Percentiles rank a stretch among this genome's conserved stretches.
phyloP scores from a whole-genome alignment of 2,888 invertebrate species.

The Athalia circularis region DNA sequence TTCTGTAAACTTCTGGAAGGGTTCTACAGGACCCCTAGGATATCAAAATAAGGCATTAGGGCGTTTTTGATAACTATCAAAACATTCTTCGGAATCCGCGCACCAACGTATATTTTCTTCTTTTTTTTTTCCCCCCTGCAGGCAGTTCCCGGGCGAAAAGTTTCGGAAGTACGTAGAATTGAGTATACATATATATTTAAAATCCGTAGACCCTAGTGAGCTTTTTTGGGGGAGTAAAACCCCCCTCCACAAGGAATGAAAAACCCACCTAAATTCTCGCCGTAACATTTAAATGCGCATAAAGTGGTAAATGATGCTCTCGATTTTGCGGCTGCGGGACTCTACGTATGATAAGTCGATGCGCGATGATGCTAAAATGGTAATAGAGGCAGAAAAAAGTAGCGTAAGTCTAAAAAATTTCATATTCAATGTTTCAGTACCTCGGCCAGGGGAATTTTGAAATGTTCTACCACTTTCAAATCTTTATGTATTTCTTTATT shows the following conservation, averaged over 20 bases:
- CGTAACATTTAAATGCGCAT: slow-evolving; percentile 43
- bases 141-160: background rate
- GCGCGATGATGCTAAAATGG: slow-evolving; percentile 36
- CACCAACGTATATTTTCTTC: too few relatives aligned
- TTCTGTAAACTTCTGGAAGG: too few relatives aligned
- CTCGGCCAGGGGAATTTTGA: slow-evolving; percentile 8
- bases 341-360: slow-evolving; percentile 43
- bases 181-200: slow-evolving; percentile 32
- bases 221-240: slow-evolving; percentile 15
- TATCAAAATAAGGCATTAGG: too few relatives aligned
- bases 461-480: background rate
- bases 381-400: slow-evolving; percentile 16
- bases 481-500: too few relatives aligned
- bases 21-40: too few relatives aligned
- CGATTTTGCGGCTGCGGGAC: slow-evolving; percentile 7
- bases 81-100: too few relatives aligned
- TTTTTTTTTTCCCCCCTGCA: too few relatives aligned
- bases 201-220: slow-evolving; percentile 36
- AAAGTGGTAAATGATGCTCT: slow-evolving; percentile 44
- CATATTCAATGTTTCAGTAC: slow-evolving; percentile 37
- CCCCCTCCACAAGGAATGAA: slow-evolving; percentile 25
- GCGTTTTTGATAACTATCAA: too few relatives aligned
- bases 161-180: slow-evolving; percentile 24
- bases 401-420: slow-evolving; percentile 21
- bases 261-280: slow-evolving; percentile 38